Base-by-base conservation (phyloP, 2,113 vertebrate genomes). In the Promerops cafer region DNA sequence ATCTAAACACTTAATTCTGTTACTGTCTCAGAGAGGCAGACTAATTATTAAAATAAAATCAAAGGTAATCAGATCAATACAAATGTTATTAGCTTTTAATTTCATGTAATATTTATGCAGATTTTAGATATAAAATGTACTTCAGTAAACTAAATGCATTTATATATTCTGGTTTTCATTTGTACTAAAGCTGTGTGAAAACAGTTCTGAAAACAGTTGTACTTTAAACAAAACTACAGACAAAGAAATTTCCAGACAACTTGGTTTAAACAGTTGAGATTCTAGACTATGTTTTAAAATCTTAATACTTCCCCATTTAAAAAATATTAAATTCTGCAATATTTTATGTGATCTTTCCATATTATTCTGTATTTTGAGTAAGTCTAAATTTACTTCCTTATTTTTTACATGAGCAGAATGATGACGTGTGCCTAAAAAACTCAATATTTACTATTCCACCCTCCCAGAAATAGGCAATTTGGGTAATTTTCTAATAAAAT, bases 361-460 rank as follows among this genome's bases (percentile, higher is more conserved):
- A 74, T 76, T 8, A 19, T 40, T 45, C 45, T 7, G 4, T 17
- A 33, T 27, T 42, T 74, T 61, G 40, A 71, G 6, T 17, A 52
- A 60, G 13, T 3, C 47, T 47, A 4, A 16, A 49, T 28, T 52
- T 13, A 54, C 21, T 23, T 35, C 26, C 7, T 47, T 11, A 3
- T 47, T 84, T 84, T 63, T 53, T 4, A 2, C 1, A 16, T 0
- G 10, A 79, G 11, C 3, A 0, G 50, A 83, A 83, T 2, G 17
- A 39, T 1, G 21, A 8, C 6, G 0, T 1, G 3, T 16, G 26
- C 24, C 50, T 47, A 11, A 71, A 79, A 68, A 66, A 2, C 3
- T 3, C 23, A 1, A 0, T 7, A 20, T 57, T 64, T 39, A 19
- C 21, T 24, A 24, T 42, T 40, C 37, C 16, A 37, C 4, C 2